Evolutionary conservation across 2,888 invertebrate species (phyloP), one percentile per base, ranked within the genome.

Genomic region (Heliconius cydno): DNA sequence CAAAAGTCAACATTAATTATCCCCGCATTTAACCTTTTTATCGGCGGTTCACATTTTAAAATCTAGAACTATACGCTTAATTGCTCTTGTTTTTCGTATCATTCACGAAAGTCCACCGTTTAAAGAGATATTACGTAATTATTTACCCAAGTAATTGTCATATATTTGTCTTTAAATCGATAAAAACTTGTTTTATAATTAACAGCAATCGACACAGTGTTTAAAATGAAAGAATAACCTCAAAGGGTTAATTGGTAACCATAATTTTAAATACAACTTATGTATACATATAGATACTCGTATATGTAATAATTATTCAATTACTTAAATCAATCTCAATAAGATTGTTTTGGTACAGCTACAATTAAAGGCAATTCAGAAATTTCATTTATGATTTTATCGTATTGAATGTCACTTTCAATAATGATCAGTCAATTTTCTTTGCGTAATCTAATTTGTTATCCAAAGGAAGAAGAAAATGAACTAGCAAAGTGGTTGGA

Each of bases 371-470:
- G 25, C 60, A 9, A 86, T 85, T 52, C 19, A 9, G 52, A 60
- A n/a, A 60, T 4, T n/a, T n/a, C 0, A n/a, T 83, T 86, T 87
- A 87, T 87, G 86, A 86, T 88, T 88, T 90, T 87, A 93, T 94
- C 28, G 12, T 94, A 93, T 91, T 94, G 87, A 87, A 89, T 90
- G 93, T 92, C 92, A 88, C 86, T 89, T 88, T 88, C 87, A 88
- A 88, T 89, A 87, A 87, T 85, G 9, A 25, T 87, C 84, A 84
- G 74, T 78, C 82, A 81, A 77, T 83, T 71, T 52, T 46, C 81
- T 86, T 86, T 77, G 75, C 71, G 72, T 71, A 57, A 79, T 80
- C 70, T 80, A 83, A 81, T 68, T n/a, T 68, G 22, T n/a, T 60
- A 70, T 70, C n/a, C 25, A 25, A 68, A 83, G 80, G 78, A 10